phyloP scores from a whole-genome alignment of 2,888 invertebrate genomes.

The Scaptodrosophila latifasciaeformis region DNA sequence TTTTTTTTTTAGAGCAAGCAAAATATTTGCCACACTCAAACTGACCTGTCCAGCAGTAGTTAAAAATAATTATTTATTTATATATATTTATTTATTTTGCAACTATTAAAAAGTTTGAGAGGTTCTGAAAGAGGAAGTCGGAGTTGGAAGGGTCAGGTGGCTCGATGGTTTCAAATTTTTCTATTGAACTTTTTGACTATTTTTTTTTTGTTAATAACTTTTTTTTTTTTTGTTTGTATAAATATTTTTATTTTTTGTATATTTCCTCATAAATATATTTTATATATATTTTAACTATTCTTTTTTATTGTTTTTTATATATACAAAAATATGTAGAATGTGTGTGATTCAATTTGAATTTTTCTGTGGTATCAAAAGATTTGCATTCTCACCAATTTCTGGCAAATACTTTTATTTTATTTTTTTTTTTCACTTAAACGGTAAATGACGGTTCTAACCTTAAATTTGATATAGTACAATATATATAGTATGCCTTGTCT shows the following conservation, averaged over 20 bases:
- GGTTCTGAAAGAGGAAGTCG: neutral
- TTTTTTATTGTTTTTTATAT: constrained; percentile 6
- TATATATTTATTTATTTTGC: constrained; percentile 2
- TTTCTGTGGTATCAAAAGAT: too few relatives aligned
- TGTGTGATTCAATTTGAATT: constrained; percentile 21
- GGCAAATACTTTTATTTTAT: too few relatives aligned
- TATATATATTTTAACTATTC: too few relatives aligned
- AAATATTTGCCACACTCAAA: neutral
- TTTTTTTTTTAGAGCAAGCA: too few relatives aligned
- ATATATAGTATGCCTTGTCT: too few relatives aligned
- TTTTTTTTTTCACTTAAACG: too few relatives aligned
- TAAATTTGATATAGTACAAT: too few relatives aligned
- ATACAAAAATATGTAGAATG: constrained; percentile 14
- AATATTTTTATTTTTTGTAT: constrained; percentile 17
- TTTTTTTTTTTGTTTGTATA: constrained; percentile 14
- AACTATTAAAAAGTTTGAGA: neutral
- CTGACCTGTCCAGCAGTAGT: constrained; percentile 2
- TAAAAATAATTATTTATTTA: neutral
- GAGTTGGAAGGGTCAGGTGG: too few relatives aligned
- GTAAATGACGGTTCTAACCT: too few relatives aligned
- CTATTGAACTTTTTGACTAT: constrained; percentile 5
- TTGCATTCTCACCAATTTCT: too few relatives aligned
- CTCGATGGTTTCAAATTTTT: neutral
- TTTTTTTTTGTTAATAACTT: constrained; percentile 1
- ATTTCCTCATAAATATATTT: too few relatives aligned